Conservation (phyloP, 2,113 vertebrate species). For the Oostethus manadensis region DNA sequence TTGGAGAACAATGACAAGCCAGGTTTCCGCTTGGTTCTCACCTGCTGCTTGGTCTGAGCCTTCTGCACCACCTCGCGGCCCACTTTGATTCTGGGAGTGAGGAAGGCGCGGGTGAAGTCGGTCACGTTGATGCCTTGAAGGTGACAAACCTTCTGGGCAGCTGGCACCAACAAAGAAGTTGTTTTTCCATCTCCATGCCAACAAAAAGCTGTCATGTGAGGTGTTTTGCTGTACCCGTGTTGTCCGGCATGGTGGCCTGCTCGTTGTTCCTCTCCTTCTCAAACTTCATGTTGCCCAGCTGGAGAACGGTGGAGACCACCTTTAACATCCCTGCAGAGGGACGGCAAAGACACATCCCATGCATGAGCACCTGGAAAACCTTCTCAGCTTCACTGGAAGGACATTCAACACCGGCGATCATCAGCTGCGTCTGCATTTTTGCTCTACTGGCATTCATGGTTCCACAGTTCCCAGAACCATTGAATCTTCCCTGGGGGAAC, state of each 20-base stretch:
- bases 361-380: background rate
- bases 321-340: conserved; percentile 79
- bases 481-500: too few species aligned
- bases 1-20: background rate
- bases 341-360: background rate
- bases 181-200: too few species aligned
- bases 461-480: too few species aligned
- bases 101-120: conserved; percentile 88
- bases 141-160: conserved; percentile 94
- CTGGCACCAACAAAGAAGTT: conserved; percentile 51
- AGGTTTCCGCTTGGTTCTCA: conserved; percentile 30
- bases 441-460: too few species aligned
- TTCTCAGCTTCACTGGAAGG: background rate
- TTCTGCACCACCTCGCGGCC: conserved; percentile 94
- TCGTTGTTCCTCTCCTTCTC: conserved; percentile 94
- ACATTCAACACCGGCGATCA: background rate
- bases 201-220: background rate
- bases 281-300: conserved; percentile 90
- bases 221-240: conserved; percentile 74
- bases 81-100: conserved; percentile 93
- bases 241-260: conserved; percentile 94
- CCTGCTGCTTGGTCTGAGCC: conserved; percentile 97
- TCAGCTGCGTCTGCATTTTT: too few species aligned
- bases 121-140: conserved; percentile 91
- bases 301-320: conserved; percentile 89